Conservation (phyloP, 2,888 invertebrate genomes). For the Morpho helenor region DNA sequence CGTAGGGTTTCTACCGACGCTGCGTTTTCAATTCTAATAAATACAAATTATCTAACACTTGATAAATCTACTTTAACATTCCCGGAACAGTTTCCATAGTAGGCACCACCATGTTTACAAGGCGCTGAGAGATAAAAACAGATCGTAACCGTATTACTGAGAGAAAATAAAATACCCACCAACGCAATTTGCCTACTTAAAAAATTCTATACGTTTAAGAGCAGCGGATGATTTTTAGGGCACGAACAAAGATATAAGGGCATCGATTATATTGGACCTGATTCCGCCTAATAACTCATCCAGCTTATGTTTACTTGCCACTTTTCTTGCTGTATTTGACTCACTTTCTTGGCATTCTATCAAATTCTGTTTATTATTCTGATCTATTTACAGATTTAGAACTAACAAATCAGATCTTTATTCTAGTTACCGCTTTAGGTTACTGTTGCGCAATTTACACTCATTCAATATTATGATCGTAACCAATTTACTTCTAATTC, state of each 20-base stretch:
- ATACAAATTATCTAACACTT: neutral
- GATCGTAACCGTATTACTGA: slow-evolving; percentile 15
- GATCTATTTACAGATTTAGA: neutral
- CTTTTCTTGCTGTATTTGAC: neutral
- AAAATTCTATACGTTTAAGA: slow-evolving; percentile 9
- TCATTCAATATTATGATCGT: too few relatives aligned
- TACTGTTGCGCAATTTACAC: too few relatives aligned
- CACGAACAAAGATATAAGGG: neutral
- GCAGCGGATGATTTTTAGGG: too few relatives aligned
- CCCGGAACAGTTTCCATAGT: slow-evolving; percentile 7
- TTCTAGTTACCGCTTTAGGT: too few relatives aligned
- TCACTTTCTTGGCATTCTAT: neutral
- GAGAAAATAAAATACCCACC: slow-evolving; percentile 16
- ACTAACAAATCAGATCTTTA: too few relatives aligned
- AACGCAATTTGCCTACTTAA: slow-evolving; percentile 13
- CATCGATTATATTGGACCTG: too few relatives aligned
- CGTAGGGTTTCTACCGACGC: too few relatives aligned
- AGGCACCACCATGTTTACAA: slow-evolving; percentile 9
- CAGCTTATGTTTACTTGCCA: too few relatives aligned
- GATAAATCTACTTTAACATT: neutral
- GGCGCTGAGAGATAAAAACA: slow-evolving; percentile 17
- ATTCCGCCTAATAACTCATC: too few relatives aligned
- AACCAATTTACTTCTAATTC: too few relatives aligned
- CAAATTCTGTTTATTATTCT: neutral
- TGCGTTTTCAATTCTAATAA: neutral